Conservation (phyloP, 1,140 invertebrate species). For the Bombus waltoni region DNA sequence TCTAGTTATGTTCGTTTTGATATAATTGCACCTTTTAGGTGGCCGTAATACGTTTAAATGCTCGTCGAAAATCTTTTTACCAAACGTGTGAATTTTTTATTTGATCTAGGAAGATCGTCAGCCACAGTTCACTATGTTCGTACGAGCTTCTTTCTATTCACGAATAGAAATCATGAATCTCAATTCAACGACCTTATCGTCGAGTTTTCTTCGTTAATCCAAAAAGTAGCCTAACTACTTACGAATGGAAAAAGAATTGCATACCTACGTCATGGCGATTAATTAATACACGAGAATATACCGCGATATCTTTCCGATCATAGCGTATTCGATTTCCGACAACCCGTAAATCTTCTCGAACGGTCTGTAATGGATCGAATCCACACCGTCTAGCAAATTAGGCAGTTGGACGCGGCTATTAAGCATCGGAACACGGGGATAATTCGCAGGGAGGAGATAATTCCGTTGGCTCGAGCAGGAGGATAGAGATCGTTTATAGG, state of each 20-base stretch:
- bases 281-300: neutral
- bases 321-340: neutral
- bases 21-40: no score
- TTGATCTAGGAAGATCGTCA: no score
- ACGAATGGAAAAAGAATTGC: neutral
- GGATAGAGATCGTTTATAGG: neutral
- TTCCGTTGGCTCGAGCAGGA: neutral
- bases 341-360: conserved; percentile 11
- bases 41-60: no score
- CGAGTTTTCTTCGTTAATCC: no score
- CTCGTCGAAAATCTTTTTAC: no score
- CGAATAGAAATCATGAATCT: no score
- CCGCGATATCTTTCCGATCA: neutral
- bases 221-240: no score
- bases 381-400: conserved; percentile 1
- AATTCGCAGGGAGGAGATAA: conserved; percentile 33
- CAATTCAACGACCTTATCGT: no score
- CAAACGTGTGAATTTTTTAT: no score
- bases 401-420: conserved; percentile 27
- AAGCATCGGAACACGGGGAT: conserved; percentile 6
- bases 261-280: neutral
- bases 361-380: conserved; percentile 24
- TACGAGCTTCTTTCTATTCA: no score
- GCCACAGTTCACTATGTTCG: no score
- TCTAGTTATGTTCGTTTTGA: no score